Evolutionary conservation across 2,113 vertebrate genomes (phyloP).

Genomic region (Capra hircus): DNA sequence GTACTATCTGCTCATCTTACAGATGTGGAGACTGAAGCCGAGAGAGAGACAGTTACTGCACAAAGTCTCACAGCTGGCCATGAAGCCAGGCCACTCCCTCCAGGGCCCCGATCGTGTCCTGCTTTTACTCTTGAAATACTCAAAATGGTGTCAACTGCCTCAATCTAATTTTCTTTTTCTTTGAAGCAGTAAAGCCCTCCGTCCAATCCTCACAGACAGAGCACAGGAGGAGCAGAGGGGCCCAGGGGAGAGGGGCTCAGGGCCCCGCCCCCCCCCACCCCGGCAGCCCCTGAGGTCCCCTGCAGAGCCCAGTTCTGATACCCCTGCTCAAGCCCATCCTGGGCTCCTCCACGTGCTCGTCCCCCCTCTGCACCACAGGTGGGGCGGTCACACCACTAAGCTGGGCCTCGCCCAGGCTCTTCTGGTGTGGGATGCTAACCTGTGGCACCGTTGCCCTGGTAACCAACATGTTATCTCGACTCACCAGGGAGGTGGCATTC

Average conservation of each 20-base stretch:
- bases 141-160: rapidly evolving
- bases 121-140: not conserved
- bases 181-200: not conserved
- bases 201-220: not conserved
- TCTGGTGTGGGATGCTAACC: not conserved
- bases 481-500: not conserved
- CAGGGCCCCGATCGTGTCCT: not conserved
- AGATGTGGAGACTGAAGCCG: not conserved
- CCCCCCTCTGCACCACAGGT: not conserved
- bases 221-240: not conserved
- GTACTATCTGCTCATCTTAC: not conserved
- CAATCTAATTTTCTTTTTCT: not conserved
- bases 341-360: not conserved
- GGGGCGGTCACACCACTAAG: rapidly evolving
- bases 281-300: not conserved
- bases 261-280: not conserved
- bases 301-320: rapidly evolving
- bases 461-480: not conserved
- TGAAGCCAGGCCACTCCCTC: not conserved
- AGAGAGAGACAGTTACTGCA: no score
- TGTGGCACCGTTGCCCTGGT: rapidly evolving
- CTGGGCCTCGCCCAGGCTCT: not conserved
- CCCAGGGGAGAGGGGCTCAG: not conserved
- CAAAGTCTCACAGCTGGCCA: not conserved
- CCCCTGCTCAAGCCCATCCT: rapidly evolving